Evolutionary conservation across 92 coral and sea anemone species (phyloP), one percentile per base, ranked within the genome.

Genomic region (Epizoanthus stellaris): DNA sequence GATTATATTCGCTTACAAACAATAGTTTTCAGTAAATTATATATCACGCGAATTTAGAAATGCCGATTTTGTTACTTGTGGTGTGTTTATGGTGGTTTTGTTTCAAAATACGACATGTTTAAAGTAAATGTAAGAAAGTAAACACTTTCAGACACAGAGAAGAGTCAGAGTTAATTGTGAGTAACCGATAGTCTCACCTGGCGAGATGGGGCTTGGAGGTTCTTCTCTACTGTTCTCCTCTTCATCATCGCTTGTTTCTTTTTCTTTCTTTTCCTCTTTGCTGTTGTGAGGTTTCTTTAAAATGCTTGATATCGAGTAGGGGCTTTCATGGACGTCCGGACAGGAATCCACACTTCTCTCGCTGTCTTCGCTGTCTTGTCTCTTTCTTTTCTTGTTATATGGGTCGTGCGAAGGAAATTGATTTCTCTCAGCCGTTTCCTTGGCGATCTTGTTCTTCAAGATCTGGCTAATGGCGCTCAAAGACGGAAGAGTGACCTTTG

Each of bases 401-500:
- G 87, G 85, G 43, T 93, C 92, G 67, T 84, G 84, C 86, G 87
- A 72, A 59, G 90, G 85, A 40, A 86, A 87, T 68, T 89, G 89
- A 40, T 89, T 88, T 70, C 96, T 88, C 61, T 87, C 92, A 10
- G 89, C 90, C 11, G 85, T 93, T 62, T 93, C 96, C 70, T 85
- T 79, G 40, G 91, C 93, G 52, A 96, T 91, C 86, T 90, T 96
- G 57, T 88, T 83, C 82, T 94, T 96, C 86, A 96, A 65, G 58
- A 94, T 92, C 49, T 95, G 95, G 75, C 98, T 96, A 76, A 96
- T 96, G 62, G 98, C 98, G 70, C 94, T 90, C 12, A 96, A 88
- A 19, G 98, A 92, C 1, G 98, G 98, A 49, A 96, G 92, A 40
- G 98, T 96, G 8, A 88, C 88, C 57, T 94, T 92, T 67, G 85